Evolutionary conservation across 2,888 invertebrate genomes (phyloP).

Genomic region (Tuta absoluta): DNA sequence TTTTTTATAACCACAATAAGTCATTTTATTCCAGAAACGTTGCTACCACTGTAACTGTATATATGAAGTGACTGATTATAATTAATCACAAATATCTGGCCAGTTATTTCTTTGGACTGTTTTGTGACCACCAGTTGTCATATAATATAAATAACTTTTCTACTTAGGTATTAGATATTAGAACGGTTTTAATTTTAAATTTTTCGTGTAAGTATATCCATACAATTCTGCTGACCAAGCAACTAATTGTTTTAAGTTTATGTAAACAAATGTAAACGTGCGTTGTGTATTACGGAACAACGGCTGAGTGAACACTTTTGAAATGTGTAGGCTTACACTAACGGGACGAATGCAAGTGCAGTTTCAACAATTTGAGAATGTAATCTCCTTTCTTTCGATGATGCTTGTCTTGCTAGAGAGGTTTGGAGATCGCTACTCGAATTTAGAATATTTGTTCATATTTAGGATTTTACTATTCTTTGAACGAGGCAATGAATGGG

Average conservation of each 20-base stretch:
- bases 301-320: conserved; percentile 35
- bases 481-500: background rate
- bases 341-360: conserved; percentile 65
- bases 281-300: conserved; percentile 41
- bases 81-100: too few species aligned
- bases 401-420: conserved; percentile 29
- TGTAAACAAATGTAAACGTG: conserved; percentile 62
- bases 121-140: too few species aligned
- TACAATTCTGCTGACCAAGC: conserved; percentile 33
- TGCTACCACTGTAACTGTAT: too few species aligned
- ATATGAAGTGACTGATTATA: too few species aligned
- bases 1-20: too few species aligned
- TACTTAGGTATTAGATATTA: too few species aligned
- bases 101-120: too few species aligned
- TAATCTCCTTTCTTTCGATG: conserved; percentile 23
- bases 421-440: conserved; percentile 12
- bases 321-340: conserved; percentile 26
- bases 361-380: conserved; percentile 47
- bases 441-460: background rate
- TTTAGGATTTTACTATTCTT: background rate
- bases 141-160: too few species aligned
- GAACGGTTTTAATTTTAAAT: background rate
- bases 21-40: too few species aligned
- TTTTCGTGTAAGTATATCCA: conserved; percentile 33
- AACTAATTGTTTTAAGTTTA: conserved; percentile 63